Evolutionary conservation across 2,888 invertebrate species (phyloP).

Genomic region (Xylota segnis): DNA sequence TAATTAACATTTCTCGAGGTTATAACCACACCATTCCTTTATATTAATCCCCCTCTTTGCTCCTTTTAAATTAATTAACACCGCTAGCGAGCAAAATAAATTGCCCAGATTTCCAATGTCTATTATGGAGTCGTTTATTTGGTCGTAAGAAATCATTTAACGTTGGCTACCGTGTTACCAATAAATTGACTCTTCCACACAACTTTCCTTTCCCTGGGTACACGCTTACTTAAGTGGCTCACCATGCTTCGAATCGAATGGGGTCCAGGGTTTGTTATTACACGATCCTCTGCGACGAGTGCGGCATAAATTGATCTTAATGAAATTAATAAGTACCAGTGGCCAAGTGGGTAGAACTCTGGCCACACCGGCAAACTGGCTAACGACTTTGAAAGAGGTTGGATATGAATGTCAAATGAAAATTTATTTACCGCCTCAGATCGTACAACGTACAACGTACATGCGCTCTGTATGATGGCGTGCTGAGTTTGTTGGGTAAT

Average conservation of each 20-base stretch:
- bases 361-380: background rate
- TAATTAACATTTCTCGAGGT: constrained; percentile 1
- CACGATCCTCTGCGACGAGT: constrained; percentile 14
- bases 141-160: constrained; percentile 66
- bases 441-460: constrained; percentile 3
- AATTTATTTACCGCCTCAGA: constrained; percentile 24
- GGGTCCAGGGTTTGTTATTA: background rate
- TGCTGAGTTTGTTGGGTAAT: too few species aligned
- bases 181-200: constrained; percentile 51
- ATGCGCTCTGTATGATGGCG: background rate
- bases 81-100: constrained; percentile 39
- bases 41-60: background rate
- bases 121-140: constrained; percentile 58
- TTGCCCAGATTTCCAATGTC: constrained; percentile 46
- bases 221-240: constrained; percentile 19
- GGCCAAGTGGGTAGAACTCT: constrained; percentile 22
- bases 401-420: constrained; percentile 46
- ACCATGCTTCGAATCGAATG: background rate
- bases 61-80: constrained; percentile 30
- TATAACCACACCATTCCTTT: constrained; percentile 16
- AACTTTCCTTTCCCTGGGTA: constrained; percentile 2
- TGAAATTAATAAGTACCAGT: constrained; percentile 60
- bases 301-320: constrained; percentile 58
- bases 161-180: constrained; percentile 59
- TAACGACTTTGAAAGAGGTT: constrained; percentile 21